Conservation (phyloP, 2,113 vertebrate species). For the Cinclus cinclus region DNA sequence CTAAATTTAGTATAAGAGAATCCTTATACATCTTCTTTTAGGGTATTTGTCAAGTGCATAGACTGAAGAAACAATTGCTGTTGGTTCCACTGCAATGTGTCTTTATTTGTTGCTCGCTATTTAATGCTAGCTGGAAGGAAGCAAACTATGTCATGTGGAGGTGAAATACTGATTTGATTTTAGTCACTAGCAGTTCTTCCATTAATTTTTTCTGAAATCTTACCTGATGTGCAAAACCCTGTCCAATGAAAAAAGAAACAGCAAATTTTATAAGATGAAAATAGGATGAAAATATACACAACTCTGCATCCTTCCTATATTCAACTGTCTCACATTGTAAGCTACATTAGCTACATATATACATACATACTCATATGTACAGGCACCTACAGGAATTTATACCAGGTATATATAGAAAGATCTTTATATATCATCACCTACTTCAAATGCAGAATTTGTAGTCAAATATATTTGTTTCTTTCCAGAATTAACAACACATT, state of each 20-base stretch:
- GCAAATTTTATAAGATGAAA: background rate
- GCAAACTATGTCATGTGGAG: background rate
- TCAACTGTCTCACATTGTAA: background rate
- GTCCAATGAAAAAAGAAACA: background rate
- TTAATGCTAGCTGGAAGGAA: slow-evolving; percentile 54
- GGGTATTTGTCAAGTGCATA: slow-evolving; percentile 64
- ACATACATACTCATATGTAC: background rate
- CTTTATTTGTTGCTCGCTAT: slow-evolving; percentile 70
- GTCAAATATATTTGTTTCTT: background rate
- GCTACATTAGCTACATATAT: background rate
- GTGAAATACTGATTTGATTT: slow-evolving; percentile 33
- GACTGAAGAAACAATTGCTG: slow-evolving; percentile 62
- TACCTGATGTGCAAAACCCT: background rate
- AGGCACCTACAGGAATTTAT: background rate
- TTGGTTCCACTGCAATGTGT: slow-evolving; percentile 57
- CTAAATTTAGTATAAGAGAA: slow-evolving; percentile 73
- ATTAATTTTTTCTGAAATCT: slow-evolving; percentile 36
- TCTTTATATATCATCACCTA: background rate
- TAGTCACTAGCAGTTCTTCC: slow-evolving; percentile 19
- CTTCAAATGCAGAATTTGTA: background rate
- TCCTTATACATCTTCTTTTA: slow-evolving; percentile 73
- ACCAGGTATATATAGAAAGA: background rate
- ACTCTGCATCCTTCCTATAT: background rate
- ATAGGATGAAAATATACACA: background rate
- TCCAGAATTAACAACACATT: background rate